Percentiles rank a stretch among this genome's conserved stretches.
These are phyloP conservation scores for Drosophila athabasca DNA, from an alignment of 1,140 invertebrate genomes.

Conservation along the genomic window DNA sequence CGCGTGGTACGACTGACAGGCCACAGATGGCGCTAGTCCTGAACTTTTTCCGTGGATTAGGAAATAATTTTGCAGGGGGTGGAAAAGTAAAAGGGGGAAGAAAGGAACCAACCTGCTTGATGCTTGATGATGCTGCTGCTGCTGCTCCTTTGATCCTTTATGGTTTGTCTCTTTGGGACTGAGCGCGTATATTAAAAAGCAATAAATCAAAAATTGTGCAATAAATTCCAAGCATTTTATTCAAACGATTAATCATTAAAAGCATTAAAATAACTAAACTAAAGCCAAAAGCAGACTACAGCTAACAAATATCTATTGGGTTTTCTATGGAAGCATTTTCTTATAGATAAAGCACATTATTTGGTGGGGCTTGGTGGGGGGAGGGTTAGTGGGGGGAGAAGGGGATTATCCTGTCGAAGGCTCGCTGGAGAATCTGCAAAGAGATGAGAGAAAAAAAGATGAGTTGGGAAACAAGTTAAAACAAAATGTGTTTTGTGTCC, in stretches of 20 bases:
- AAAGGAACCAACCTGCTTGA: conserved; percentile 27
- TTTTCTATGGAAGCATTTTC: conserved; percentile 55
- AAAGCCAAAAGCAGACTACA: conserved; percentile 60
- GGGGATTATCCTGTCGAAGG: conserved; percentile 14
- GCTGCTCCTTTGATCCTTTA: neutral
- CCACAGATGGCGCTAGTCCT: conserved; percentile 53
- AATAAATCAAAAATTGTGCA: conserved; percentile 31
- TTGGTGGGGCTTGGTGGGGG: conserved; percentile 8
- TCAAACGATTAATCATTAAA: conserved; percentile 38
- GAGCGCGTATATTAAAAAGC: conserved; percentile 44
- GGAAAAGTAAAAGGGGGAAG: too few relatives aligned
- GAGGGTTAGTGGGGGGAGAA: conserved; percentile 29
- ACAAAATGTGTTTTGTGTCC: conserved; percentile 20
- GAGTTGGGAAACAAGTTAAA: conserved; percentile 44
- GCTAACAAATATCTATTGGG: conserved; percentile 14
- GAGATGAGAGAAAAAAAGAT: conserved; percentile 34
- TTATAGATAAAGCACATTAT: conserved; percentile 38
- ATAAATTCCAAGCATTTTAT: conserved; percentile 62
- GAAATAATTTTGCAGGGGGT: neutral
- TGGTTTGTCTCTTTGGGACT: conserved; percentile 1
- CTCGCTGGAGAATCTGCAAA: conserved; percentile 52
- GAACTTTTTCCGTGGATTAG: neutral
- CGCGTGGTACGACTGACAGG: conserved; percentile 23
- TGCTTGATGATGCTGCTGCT: neutral
- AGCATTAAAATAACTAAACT: conserved; percentile 31